phyloP scores from a whole-genome alignment of 2,888 invertebrate species.

The Cephus spinipes region DNA sequence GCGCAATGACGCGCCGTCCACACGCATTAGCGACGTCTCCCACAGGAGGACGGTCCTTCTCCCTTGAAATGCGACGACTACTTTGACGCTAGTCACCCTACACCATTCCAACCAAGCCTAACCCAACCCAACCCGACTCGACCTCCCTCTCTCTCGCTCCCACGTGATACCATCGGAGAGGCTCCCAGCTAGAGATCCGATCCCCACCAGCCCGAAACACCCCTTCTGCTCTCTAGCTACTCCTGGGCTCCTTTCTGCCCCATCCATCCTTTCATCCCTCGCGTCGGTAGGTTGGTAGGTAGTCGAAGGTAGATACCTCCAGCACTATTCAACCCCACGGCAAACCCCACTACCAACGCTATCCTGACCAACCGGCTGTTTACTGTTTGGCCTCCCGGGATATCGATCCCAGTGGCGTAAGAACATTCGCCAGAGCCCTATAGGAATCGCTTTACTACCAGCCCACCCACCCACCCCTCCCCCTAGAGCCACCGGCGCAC shows the following conservation, averaged over 20 bases:
- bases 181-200: conserved; percentile 7
- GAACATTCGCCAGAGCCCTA: conserved; percentile 33
- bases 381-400: conserved; percentile 67
- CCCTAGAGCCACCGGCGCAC: too few species aligned
- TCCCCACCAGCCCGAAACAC: background rate
- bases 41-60: background rate
- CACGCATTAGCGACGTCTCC: background rate
- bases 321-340: conserved; percentile 17
- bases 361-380: conserved; percentile 67
- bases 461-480: background rate
- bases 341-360: conserved; percentile 51
- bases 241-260: conserved; percentile 15
- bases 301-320: conserved; percentile 21
- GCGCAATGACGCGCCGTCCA: background rate
- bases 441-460: background rate
- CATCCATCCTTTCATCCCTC: conserved; percentile 35
- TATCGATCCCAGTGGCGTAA: conserved; percentile 66
- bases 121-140: background rate
- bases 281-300: conserved; percentile 24
- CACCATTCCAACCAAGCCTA: background rate
- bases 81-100: conserved; percentile 15
- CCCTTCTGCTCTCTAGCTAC: conserved; percentile 15
- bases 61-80: conserved; percentile 2
- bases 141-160: background rate
- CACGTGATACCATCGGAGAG: conserved; percentile 4